Evolutionary conservation across 1,140 invertebrate genomes (phyloP).

Genomic region (Camponotus floridanus): DNA sequence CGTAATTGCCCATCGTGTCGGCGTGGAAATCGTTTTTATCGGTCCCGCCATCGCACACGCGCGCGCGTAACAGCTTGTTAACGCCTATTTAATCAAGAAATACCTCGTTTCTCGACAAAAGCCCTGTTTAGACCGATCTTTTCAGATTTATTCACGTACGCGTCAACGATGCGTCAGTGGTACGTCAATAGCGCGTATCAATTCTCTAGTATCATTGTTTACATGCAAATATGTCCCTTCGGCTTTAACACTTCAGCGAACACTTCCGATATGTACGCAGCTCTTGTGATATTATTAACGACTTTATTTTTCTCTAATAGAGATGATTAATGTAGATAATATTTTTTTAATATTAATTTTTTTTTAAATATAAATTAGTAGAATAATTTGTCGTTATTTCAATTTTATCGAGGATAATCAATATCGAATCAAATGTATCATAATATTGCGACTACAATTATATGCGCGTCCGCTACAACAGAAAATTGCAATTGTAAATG

Average conservation of each 20-base stretch:
- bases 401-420: background rate
- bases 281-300: background rate
- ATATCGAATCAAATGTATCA: background rate
- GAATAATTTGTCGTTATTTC: background rate
- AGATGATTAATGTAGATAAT: background rate
- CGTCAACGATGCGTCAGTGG: slow-evolving; percentile 23
- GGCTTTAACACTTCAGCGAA: slow-evolving; percentile 32
- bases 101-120: slow-evolving; percentile 8
- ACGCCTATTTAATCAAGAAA: slow-evolving; percentile 60
- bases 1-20: slow-evolving; percentile 63
- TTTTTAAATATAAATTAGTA: background rate
- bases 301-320: background rate
- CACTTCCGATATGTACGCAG: background rate
- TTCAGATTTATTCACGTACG: slow-evolving; percentile 40
- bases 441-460: slow-evolving; percentile 12
- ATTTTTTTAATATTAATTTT: no score
- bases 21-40: slow-evolving; percentile 65
- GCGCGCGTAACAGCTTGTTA: slow-evolving; percentile 30
- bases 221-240: slow-evolving; percentile 4
- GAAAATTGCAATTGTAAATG: slow-evolving; percentile 21
- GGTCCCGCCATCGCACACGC: slow-evolving; percentile 22
- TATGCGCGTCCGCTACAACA: background rate
- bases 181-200: slow-evolving; percentile 25
- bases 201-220: slow-evolving; percentile 16
- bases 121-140: slow-evolving; percentile 17